Base-by-base conservation (phyloP, 1,140 invertebrate genomes). In the Stenopsyche tienmushanensis region DNA sequence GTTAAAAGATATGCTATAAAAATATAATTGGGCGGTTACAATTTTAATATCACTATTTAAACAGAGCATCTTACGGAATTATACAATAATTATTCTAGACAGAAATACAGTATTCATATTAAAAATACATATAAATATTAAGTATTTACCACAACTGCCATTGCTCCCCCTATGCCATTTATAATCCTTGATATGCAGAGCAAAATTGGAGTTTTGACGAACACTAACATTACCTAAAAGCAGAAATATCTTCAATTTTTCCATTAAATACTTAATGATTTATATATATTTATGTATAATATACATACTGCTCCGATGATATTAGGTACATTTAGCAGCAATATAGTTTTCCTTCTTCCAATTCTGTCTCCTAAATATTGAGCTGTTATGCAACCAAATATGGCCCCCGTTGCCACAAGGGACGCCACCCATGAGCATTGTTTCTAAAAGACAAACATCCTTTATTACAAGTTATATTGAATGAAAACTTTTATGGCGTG, bases 361-460 rank as follows among this genome's bases (percentile, higher is more conserved):
- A 85, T 71, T 20, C 76, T 76, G 70, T 91, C 88, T 25, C 86
- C 82, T 10, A 84, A 64, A 45, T 83, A 72, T 65, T 82, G 76
- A 0, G 83, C 80, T 0, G 83, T 73, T 9, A 83, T 77, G 0
- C 84, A 85, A 1, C 85, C 89, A 0, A 84, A 68, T 10, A 90
- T 76, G 0, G 86, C 88, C 0, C 88, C 89, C 7, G 90, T 71
- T 1, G 86, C 83, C 72, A 89, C 77, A 24, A 91, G 72, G 0
- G 87, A 85, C 3, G 86, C 86, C 58, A 90, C 84, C 88, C 88
- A 91, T 10, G 87, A 87, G 29, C 72, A 78, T 72, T 85, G 74
- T 20, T 76, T 76, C 65, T 81, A 62, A 18, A 71, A n/a, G n/a
- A n/a, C n/a, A n/a, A n/a, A n/a, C n/a, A n/a, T n/a, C n/a, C n/a